Conservation (phyloP, 2,888 invertebrate species). For the Drosophila formosana region DNA sequence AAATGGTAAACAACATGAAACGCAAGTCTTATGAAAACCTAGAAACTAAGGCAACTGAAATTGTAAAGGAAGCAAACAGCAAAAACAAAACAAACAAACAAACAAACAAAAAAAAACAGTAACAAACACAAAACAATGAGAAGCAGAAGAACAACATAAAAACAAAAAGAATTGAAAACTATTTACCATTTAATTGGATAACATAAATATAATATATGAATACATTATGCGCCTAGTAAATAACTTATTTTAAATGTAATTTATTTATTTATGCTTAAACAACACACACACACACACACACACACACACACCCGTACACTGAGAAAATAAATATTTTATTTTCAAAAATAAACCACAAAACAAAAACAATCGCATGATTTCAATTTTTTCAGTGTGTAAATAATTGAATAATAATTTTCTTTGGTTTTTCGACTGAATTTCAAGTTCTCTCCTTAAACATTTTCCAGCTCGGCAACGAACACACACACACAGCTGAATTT, state of each 20-base stretch:
- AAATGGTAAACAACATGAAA: slow-evolving; percentile 82
- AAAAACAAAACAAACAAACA: slow-evolving; percentile 12
- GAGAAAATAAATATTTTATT: slow-evolving; percentile 55
- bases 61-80: slow-evolving; percentile 54
- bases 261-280: slow-evolving; percentile 62
- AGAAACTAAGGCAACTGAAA: slow-evolving; percentile 82
- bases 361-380: slow-evolving; percentile 22
- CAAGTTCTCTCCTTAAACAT: slow-evolving; percentile 4
- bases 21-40: slow-evolving; percentile 85
- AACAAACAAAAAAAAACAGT: slow-evolving; percentile 2
- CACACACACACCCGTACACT: slow-evolving; percentile 26
- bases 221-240: slow-evolving; percentile 37
- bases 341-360: slow-evolving; percentile 18
- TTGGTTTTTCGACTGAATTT: slow-evolving; percentile 5
- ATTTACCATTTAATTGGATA: slow-evolving; percentile 18
- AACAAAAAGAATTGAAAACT: background rate
- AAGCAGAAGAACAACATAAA: slow-evolving; percentile 18
- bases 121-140: slow-evolving; percentile 12
- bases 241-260: slow-evolving; percentile 47
- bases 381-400: slow-evolving; percentile 17
- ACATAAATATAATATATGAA: slow-evolving; percentile 26
- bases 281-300: slow-evolving; percentile 15
- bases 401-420: slow-evolving; percentile 11
- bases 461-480: slow-evolving; percentile 31
- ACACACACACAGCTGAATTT: slow-evolving; percentile 27